A percentile compares a stretch with the other conserved stretches of the same genome.
Evolutionary conservation across 2,113 vertebrate species (phyloP).

Genomic region (Alouatta palliata): DNA sequence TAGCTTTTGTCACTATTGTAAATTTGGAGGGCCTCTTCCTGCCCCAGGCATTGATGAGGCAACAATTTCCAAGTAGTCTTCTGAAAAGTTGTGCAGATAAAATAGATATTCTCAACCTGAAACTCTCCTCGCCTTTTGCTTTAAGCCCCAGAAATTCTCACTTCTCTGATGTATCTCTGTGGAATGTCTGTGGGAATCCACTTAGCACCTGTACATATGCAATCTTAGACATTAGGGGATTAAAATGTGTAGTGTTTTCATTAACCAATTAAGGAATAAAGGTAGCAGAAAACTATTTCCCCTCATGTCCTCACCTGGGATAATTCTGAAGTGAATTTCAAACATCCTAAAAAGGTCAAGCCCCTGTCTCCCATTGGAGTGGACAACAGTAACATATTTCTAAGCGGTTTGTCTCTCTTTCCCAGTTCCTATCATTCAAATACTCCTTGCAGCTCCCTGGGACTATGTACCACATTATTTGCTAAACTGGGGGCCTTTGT

Average conservation of each 20-base stretch:
- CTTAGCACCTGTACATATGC: neutral
- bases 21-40: neutral
- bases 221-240: neutral
- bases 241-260: neutral
- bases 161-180: neutral
- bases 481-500: neutral
- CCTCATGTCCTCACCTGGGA: neutral
- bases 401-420: neutral
- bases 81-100: neutral
- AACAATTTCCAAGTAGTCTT: neutral
- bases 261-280: neutral
- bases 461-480: neutral
- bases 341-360: neutral
- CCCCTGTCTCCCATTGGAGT: neutral
- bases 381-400: neutral
- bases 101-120: neutral
- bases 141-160: neutral
- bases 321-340: neutral
- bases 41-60: neutral
- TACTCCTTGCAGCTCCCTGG: neutral
- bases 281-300: neutral
- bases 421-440: neutral
- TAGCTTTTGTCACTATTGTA: neutral
- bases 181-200: neutral
- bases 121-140: neutral